Conservation (phyloP, 2,888 invertebrate genomes). For the Drosophila quinaria region DNA sequence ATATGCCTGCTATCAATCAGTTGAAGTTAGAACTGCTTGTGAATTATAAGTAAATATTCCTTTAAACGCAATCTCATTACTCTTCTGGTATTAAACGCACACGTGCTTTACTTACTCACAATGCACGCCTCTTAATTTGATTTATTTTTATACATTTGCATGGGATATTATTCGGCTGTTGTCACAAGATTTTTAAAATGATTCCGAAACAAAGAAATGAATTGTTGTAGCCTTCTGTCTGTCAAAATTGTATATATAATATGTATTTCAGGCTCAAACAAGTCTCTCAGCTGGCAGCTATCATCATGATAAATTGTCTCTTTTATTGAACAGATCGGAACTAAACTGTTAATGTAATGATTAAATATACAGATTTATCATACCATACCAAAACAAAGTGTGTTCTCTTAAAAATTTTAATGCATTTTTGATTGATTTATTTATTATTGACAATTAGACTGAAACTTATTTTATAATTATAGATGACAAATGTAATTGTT, state of each 20-base stretch:
- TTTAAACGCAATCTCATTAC: background rate
- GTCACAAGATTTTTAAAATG: background rate
- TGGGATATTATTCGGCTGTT: background rate
- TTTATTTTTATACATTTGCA: slow-evolving; percentile 19
- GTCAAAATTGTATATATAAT: background rate
- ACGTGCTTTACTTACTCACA: slow-evolving; percentile 2
- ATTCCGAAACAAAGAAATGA: background rate
- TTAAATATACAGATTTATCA: background rate
- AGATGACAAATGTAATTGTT: background rate
- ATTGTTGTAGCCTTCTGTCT: background rate
- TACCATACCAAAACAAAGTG: too few species aligned
- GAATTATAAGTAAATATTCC: background rate
- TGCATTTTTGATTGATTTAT: too few species aligned
- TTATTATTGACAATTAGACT: too few species aligned
- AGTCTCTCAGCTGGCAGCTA: background rate
- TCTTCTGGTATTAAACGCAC: background rate
- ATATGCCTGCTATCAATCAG: background rate
- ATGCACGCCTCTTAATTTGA: background rate
- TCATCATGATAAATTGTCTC: background rate
- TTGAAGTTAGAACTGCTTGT: background rate
- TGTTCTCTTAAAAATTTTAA: too few species aligned
- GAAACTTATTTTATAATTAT: too few species aligned
- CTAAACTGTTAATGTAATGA: background rate
- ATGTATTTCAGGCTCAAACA: background rate
- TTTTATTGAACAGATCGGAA: background rate